Evolutionary conservation across 2,797 vertebrate species (phyloP).

Genomic region (Takifugu ocellatus): DNA sequence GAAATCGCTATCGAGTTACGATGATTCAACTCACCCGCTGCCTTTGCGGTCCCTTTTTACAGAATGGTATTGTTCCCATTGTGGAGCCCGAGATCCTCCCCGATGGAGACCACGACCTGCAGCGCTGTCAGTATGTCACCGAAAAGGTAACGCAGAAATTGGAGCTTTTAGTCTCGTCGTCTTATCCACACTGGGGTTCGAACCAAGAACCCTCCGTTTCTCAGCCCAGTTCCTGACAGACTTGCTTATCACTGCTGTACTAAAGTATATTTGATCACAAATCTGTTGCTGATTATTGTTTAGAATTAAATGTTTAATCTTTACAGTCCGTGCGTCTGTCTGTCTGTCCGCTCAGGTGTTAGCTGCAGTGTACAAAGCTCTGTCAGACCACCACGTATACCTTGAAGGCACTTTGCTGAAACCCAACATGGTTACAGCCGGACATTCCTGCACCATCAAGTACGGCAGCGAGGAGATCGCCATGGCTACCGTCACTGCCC

Average conservation of each 20-base stretch:
- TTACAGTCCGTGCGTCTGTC: neutral
- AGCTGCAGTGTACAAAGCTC: constrained; percentile 93
- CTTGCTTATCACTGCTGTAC: no score
- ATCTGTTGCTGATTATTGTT: neutral
- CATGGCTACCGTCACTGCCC: constrained; percentile 94
- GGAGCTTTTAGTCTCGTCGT: no score
- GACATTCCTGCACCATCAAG: constrained; percentile 91
- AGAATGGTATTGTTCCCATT: constrained; percentile 98
- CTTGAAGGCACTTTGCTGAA: constrained; percentile 96
- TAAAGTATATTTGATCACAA: no score
- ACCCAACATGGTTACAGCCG: constrained; percentile 97
- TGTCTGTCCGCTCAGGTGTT: constrained; percentile 78
- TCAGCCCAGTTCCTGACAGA: no score
- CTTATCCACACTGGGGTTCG: neutral
- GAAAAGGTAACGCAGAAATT: constrained; percentile 84
- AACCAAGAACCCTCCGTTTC: no score
- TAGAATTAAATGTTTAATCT: neutral
- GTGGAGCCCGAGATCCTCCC: constrained; percentile 98
- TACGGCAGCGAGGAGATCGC: constrained; percentile 86
- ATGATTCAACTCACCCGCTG: neutral
- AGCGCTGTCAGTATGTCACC: constrained; percentile 92
- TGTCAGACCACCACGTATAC: constrained; percentile 96
- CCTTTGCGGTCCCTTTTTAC: neutral
- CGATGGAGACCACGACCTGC: constrained; percentile 95
- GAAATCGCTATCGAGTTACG: neutral